Evolutionary conservation across 2,113 vertebrate species (phyloP), one percentile per base, ranked within the genome.

Genomic region (Catharus fuscescens): DNA sequence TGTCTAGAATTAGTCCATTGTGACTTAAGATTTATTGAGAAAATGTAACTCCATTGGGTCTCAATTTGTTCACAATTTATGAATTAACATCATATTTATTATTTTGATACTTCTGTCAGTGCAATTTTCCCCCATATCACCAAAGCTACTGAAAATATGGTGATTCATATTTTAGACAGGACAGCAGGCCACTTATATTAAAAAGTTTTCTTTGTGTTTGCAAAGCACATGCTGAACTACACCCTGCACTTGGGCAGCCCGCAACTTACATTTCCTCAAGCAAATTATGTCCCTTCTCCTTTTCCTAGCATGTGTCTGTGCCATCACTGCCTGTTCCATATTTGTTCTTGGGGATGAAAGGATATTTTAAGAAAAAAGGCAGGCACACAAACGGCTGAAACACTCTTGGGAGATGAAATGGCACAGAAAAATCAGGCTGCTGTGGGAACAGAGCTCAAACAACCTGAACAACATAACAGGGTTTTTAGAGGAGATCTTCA

Each of bases 181-280:
- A 61, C 2, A 24, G 31, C 4, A 36, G 12, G 2, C 40, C 9
- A 57, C 4, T 34, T 9, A 36, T 0, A 4, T 32, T 53, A 52
- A 82, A 26, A 9, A 61, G 5, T 16, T 50, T 92, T 44, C 32
- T 0, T 1, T 44, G 31, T 40, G 14, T 57, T 62, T 44, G 32
- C 60, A 78, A 73, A 73, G 14, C 18, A 59, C 2, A 24, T 1
- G 0, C 6, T 83, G 38, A 87, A 67, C 40, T 65, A 67, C 2
- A 67, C 42, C 10, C 23, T 48, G 48, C 10, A n/a, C 2, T 65
- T 61, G 11, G 15, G 72, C 8, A 72, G 48, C 6, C 48, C 25
- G 18, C 36, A 92, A 66, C 2, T 17, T 18, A 15, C 0, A 0
- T 13, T 12, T 60, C 31, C 52, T 40, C 48, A 72, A 52, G 12